Evolutionary conservation across 2,113 vertebrate genomes (phyloP).

Genomic region (Proteles cristata): DNA sequence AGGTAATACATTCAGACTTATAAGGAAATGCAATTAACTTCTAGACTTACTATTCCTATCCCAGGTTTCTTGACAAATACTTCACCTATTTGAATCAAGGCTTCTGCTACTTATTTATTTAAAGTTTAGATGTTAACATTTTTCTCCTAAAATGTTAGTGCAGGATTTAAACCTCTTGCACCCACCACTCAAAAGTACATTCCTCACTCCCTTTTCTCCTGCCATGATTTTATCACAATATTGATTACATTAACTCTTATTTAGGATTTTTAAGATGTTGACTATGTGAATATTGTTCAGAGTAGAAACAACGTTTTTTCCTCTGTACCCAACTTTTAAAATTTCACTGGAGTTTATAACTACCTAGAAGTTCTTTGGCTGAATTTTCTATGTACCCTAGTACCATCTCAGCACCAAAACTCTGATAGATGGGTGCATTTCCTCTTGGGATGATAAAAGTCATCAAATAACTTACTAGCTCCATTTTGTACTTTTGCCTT

Average conservation of each 20-base stretch:
- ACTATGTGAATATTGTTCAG: background rate
- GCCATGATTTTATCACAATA: background rate
- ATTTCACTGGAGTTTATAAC: background rate
- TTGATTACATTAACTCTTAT: background rate
- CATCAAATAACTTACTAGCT: background rate
- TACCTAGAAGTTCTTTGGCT: background rate
- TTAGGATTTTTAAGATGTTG: background rate
- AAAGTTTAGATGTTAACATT: background rate
- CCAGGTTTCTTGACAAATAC: background rate
- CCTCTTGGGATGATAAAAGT: background rate
- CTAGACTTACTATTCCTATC: background rate
- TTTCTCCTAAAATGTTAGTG: background rate
- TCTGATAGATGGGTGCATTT: background rate
- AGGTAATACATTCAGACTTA: background rate
- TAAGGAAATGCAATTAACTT: background rate
- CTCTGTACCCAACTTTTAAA: background rate
- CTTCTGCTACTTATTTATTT: background rate
- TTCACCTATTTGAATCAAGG: background rate
- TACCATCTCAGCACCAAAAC: background rate
- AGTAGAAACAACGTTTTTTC: background rate
- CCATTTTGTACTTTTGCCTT: background rate
- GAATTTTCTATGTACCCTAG: background rate
- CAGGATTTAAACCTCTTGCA: background rate
- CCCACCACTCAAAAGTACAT: background rate
- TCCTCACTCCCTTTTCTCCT: rapidly evolving